Percentiles rank a stretch among this genome's conserved stretches.
Evolutionary conservation across 2,888 invertebrate species (phyloP).

Genomic region (Eupithecia dodoneata): DNA sequence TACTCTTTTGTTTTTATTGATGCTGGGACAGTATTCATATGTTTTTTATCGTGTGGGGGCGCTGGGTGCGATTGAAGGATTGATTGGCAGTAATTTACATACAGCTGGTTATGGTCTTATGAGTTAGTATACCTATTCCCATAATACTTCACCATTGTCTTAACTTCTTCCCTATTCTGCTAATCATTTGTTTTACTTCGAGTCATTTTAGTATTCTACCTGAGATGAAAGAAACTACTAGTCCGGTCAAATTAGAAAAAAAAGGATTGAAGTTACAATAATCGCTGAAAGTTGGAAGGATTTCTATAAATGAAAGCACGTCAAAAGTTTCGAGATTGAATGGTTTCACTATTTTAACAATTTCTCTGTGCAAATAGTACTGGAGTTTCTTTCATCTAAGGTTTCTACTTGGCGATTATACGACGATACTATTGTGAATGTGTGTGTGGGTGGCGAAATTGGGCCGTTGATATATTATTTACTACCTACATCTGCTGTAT

Average conservation of each 20-base stretch:
- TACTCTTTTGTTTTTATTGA: constrained; percentile 52
- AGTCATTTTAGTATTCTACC: too few species aligned
- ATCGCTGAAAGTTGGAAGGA: too few species aligned
- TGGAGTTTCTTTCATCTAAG: too few species aligned
- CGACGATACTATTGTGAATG: too few species aligned
- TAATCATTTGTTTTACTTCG: not conserved
- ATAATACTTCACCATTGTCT: not conserved
- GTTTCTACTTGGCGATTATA: too few species aligned
- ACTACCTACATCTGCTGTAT: not conserved
- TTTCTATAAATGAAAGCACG: not conserved
- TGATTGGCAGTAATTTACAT: constrained; percentile 66
- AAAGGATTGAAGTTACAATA: too few species aligned
- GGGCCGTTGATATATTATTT: not conserved
- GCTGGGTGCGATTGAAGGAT: constrained; percentile 59
- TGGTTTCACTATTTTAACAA: too few species aligned
- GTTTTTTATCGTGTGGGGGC: constrained; percentile 53
- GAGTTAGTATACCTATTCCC: constrained; percentile 56
- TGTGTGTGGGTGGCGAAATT: too few species aligned
- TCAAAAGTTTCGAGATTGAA: too few species aligned
- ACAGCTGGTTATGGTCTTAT: constrained; percentile 69
- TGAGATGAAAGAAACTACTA: not conserved
- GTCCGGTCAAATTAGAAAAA: too few species aligned
- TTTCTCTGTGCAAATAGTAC: too few species aligned
- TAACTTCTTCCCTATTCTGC: not conserved
- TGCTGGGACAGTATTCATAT: constrained; percentile 59